A percentile compares a stretch with the other conserved stretches of the same genome.
Evolutionary conservation across 2,797 vertebrate species (phyloP).

Genomic region (Chaunax sp.): DNA sequence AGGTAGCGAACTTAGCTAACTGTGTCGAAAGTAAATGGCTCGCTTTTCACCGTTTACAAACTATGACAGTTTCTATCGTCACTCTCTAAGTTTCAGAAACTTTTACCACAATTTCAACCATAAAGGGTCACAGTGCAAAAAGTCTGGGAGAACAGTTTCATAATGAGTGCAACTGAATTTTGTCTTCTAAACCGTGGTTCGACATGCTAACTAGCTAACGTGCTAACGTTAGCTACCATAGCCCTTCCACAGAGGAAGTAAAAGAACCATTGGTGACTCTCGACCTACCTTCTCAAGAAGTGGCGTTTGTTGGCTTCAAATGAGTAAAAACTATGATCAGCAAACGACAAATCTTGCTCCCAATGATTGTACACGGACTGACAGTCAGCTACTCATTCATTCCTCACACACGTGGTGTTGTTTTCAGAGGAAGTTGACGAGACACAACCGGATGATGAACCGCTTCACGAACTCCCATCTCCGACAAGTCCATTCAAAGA

Average conservation of each 20-base stretch:
- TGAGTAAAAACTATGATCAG: accelerated
- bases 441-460: conserved; percentile 22
- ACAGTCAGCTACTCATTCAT: conserved; percentile 15
- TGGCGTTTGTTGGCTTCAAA: accelerated
- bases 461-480: not conserved
- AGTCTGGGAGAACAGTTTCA: not conserved
- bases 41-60: not conserved
- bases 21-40: not conserved
- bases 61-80: too few relatives aligned
- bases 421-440: conserved; percentile 65
- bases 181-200: not conserved
- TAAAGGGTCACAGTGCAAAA: not conserved
- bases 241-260: accelerated
- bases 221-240: conserved; percentile 36
- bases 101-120: too few relatives aligned
- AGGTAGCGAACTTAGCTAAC: not conserved
- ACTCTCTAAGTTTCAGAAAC: not conserved
- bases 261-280: not conserved
- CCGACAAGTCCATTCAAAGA: accelerated
- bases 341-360: accelerated
- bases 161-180: accelerated
- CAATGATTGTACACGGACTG: not conserved
- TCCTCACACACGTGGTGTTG: conserved; percentile 64
- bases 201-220: conserved; percentile 4
- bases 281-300: conserved; percentile 11